Conservation (phyloP, 2,113 vertebrate species). For the Polypterus senegalus region DNA sequence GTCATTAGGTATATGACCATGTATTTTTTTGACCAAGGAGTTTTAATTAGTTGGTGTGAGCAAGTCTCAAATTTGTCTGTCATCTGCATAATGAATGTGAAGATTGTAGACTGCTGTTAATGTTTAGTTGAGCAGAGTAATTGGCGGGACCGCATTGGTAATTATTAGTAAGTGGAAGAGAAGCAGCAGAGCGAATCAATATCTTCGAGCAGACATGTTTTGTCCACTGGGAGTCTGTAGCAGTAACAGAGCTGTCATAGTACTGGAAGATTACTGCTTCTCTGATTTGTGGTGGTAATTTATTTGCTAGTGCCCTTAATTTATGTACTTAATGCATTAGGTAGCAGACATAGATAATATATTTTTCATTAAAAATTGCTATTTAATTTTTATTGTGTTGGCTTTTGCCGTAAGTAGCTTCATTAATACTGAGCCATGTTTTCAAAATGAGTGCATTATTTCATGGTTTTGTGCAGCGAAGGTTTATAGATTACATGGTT, state of each 20-base stretch:
- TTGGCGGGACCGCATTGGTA: constrained; percentile 43
- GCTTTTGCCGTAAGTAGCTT: background rate
- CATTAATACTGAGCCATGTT: constrained; percentile 1
- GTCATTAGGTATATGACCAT: constrained; percentile 33
- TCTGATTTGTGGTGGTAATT: constrained; percentile 23
- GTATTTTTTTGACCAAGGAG: constrained; percentile 35
- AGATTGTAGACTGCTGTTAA: constrained; percentile 39
- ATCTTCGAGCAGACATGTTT: constrained; percentile 23
- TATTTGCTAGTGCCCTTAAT: constrained; percentile 23
- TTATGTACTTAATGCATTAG: constrained; percentile 12
- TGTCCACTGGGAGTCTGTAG: constrained; percentile 29
- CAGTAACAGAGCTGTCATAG: constrained; percentile 28
- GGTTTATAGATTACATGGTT: constrained; percentile 10
- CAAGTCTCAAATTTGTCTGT: constrained; percentile 37
- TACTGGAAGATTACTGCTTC: constrained; percentile 23
- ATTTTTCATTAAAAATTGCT: background rate
- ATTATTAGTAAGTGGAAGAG: constrained; percentile 56
- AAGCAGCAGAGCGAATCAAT: constrained; percentile 46
- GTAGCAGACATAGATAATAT: constrained; percentile 3
- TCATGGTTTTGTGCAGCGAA: constrained; percentile 10
- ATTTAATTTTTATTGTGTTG: too few relatives aligned
- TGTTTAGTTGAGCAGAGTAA: constrained; percentile 43
- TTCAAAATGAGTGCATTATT: background rate
- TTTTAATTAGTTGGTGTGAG: constrained; percentile 50
- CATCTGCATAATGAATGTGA: constrained; percentile 48